phyloP scores from a whole-genome alignment of 2,797 vertebrate species.

The Rhyacichthys aspro region DNA sequence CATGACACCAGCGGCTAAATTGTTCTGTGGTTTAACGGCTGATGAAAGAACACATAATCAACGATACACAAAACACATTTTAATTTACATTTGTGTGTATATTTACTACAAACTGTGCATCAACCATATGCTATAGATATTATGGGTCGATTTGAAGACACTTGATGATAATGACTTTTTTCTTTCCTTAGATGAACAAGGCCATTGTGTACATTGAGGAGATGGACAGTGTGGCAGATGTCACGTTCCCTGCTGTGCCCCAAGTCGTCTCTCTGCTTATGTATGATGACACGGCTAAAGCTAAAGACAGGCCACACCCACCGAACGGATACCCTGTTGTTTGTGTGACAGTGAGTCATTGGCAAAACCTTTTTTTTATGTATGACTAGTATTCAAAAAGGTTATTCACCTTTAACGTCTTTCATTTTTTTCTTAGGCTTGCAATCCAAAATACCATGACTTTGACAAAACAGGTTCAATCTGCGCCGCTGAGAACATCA shows the following conservation, averaged over 20 bases:
- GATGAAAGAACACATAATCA: not conserved
- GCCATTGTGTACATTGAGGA: slow-evolving; percentile 90
- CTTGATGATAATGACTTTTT: not conserved
- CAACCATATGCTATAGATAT: not conserved
- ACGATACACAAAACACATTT: not conserved
- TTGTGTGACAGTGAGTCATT: slow-evolving; percentile 82
- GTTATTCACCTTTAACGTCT: not conserved
- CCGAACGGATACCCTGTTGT: slow-evolving; percentile 85
- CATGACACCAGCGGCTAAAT: slow-evolving; percentile 32
- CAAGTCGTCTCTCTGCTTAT: slow-evolving; percentile 85
- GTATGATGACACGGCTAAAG: slow-evolving; percentile 82
- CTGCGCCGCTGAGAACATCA: slow-evolving; percentile 91
- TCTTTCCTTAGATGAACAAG: slow-evolving; percentile 82
- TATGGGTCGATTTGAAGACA: not conserved
- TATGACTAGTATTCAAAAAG: too few species aligned
- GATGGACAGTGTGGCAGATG: slow-evolving; percentile 88
- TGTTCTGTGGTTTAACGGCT: slow-evolving; percentile 11
- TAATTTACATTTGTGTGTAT: too few species aligned
- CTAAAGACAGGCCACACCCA: slow-evolving; percentile 79
- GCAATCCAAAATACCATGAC: slow-evolving; percentile 91
- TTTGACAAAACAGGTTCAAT: slow-evolving; percentile 94
- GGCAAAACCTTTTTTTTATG: not conserved
- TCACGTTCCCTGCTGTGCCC: slow-evolving; percentile 88
- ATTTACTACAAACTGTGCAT: not conserved
- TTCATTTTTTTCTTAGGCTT: slow-evolving; percentile 82